Base-by-base conservation (phyloP, 2,113 vertebrate species). In the Oenanthe oenanthe region DNA sequence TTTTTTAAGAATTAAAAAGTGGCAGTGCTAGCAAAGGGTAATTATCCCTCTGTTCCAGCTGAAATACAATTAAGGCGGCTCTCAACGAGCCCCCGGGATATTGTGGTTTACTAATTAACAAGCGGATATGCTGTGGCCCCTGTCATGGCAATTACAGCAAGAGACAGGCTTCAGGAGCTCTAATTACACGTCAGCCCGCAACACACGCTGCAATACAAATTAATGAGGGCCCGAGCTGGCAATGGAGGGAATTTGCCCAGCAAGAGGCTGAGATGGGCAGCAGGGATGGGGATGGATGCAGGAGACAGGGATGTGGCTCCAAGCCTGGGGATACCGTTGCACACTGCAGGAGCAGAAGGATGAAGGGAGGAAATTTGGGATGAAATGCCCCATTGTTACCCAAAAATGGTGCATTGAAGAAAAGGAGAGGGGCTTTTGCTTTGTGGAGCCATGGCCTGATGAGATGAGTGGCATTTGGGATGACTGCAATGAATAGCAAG, bases 31-130 rank as follows among this genome's bases (percentile, higher is more conserved):
- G 90, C 68, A 81, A 93, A 97, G 93, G 96, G 94, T 98, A 98
- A 98, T 98, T 98, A 97, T 97, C 97, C 96, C 94, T 98, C 96
- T 96, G 96, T 97, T 97, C 97, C 97, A 95, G 94, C 97, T 97
- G 97, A 98, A 98, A 98, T 97, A 98, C 97, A 98, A 98, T 98
- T 98, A 98, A 97, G 97, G 94, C 97, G 48, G 34, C 72, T 96
- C 96, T 97, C 97, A 97, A 95, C 45, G 74, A 97, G 98, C 95
- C 95, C 71, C 97, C 94, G 93, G 98, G 98, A 98, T 97, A 98
- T 96, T 98, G 98, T 97, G 97, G 97, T 98, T 97, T 95, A 97
- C 98, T 98, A 98, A 98, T 98, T 98, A 98, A 97, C 97, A 97
- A 98, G 96, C 97, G 97, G 98, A 98, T 98, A 95, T 97, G 97